Evolutionary conservation across 2,113 vertebrate species (phyloP).

Genomic region (Malaclemys terrapin): DNA sequence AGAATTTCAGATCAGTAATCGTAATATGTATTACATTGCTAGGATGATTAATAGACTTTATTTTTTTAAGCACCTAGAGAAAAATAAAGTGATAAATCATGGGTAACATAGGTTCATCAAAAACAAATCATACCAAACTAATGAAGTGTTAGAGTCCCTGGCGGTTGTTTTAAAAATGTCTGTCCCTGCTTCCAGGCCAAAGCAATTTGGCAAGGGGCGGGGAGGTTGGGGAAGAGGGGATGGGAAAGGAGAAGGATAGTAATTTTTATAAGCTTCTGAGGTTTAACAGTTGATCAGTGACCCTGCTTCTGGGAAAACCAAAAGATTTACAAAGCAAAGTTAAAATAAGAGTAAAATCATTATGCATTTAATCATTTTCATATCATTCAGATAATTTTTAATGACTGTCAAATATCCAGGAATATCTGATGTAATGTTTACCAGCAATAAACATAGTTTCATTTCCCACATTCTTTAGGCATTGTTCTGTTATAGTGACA

Average conservation of each 20-base stretch:
- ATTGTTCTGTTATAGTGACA: neutral
- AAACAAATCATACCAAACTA: slow-evolving; percentile 32
- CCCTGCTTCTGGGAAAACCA: neutral
- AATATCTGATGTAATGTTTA: neutral
- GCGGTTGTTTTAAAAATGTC: neutral
- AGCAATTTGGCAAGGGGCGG: slow-evolving; percentile 12
- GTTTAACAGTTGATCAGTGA: neutral
- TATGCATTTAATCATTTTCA: neutral
- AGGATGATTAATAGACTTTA: slow-evolving; percentile 20
- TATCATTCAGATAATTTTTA: neutral
- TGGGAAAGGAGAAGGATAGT: neutral
- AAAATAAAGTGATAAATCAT: slow-evolving; percentile 27
- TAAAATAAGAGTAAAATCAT: neutral
- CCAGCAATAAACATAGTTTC: neutral
- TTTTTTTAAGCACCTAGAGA: slow-evolving; percentile 25
- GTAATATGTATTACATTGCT: slow-evolving; percentile 32
- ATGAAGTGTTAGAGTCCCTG: neutral
- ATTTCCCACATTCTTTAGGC: neutral
- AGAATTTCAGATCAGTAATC: neutral
- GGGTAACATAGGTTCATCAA: slow-evolving; percentile 21
- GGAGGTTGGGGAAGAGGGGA: no score
- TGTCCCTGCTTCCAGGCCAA: neutral
- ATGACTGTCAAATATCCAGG: neutral
- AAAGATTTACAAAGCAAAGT: neutral
- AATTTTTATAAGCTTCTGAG: neutral